Evolutionary conservation across 2,888 invertebrate species (phyloP), one percentile per base, ranked within the genome.

Genomic region (Acanthococcus lagerstroemiae): DNA sequence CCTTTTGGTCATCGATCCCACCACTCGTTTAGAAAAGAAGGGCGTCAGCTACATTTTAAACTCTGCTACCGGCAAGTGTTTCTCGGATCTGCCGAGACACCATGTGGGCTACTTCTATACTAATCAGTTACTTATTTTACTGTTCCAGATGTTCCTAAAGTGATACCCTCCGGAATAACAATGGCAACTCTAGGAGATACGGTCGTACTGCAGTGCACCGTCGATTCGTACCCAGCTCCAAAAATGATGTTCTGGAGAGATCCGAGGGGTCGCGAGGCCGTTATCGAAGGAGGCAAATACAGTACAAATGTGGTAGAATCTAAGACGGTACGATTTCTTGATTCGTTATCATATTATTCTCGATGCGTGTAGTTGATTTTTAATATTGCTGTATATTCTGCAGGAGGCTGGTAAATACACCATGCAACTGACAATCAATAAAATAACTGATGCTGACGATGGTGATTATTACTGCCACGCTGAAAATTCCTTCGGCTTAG

Each of bases 381-480:
- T 7, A 55, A 30, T 37, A 3, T 6, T 55, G 55, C 7, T 7
- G 22, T 44, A 15, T 70, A 26, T 50, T 19, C 61, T 65, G 67
- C 73, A 83, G 82, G 83, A 85, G 71, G 81, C 82, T 67, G 81
- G 84, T 12, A 83, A 84, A 70, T 87, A 86, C 75, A 81, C 83
- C 2, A 89, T 89, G 88, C 81, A 83, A 22, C 76, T 90, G 55
- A 82, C 83, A 58, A 89, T 90, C 69, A 84, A 83, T 74, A 84
- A 84, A 75, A 82, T 89, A 72, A 78, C 83, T 2, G 82, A 84
- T 58, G 76, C 80, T 25, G 88, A 89, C 73, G 86, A 84, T 56
- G 89, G 90, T 0, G 87, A 88, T 70, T 91, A 90, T 75, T 89
- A 83, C 77, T 91, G 90, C 70, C 87, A 88, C 74, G 90, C 90